Conservation (phyloP, 1,140 invertebrate species). For the Drosophila dunni region DNA sequence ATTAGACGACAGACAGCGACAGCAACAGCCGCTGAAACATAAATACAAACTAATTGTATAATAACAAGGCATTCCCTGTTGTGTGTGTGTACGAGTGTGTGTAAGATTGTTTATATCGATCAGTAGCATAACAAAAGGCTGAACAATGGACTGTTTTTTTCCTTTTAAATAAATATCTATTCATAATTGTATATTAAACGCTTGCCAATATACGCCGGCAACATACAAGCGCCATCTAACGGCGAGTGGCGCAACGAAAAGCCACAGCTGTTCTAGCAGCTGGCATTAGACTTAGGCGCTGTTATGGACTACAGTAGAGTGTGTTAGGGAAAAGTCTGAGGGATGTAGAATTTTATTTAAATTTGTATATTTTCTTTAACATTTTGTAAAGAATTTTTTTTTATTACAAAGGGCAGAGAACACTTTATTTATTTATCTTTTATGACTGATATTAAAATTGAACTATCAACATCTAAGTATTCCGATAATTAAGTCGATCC, state of each 20-base stretch:
- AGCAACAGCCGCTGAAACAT: conserved; percentile 60
- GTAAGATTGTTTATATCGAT: conserved; percentile 35
- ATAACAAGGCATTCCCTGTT: conserved; percentile 62
- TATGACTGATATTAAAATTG: too few relatives aligned
- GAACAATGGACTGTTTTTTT: conserved; percentile 19
- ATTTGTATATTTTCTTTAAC: too few relatives aligned
- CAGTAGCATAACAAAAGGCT: conserved; percentile 27
- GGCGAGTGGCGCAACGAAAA: not conserved
- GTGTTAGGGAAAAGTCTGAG: not conserved
- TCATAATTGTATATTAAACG: conserved; percentile 55
- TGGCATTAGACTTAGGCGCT: not conserved
- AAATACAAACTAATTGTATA: conserved; percentile 79
- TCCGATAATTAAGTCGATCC: too few relatives aligned
- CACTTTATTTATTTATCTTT: too few relatives aligned
- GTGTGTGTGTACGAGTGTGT: conserved; percentile 2
- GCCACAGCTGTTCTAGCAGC: conserved; percentile 27
- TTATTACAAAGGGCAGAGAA: too few relatives aligned
- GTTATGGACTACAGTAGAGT: not conserved
- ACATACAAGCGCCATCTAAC: conserved; percentile 28
- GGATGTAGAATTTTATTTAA: too few relatives aligned
- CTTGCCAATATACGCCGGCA: not conserved
- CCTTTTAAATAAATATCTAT: conserved; percentile 41
- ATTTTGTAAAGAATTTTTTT: too few relatives aligned
- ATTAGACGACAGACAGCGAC: conserved; percentile 74
- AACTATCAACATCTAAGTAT: too few relatives aligned